Evolutionary conservation across 1,140 invertebrate genomes (phyloP).

Genomic region (Pristionchus pacificus): DNA sequence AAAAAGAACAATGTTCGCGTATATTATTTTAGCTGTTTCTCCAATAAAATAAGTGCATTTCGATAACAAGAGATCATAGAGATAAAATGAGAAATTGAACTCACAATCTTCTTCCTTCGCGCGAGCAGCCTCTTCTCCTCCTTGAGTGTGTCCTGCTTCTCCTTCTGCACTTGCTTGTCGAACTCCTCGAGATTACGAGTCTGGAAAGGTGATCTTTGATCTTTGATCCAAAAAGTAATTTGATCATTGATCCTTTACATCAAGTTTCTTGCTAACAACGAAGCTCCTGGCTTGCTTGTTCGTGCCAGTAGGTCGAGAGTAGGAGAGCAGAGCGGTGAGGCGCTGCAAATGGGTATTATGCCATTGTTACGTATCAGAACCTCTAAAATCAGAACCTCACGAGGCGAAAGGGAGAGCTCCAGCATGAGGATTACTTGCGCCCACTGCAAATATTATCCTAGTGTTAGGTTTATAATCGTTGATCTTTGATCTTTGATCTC

Average conservation of each 20-base stretch:
- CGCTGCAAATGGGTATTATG: too few relatives aligned
- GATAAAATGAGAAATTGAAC: too few relatives aligned
- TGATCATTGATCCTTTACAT: background rate
- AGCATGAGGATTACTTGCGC: constrained; percentile 92
- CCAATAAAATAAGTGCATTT: too few relatives aligned
- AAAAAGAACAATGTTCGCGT: too few relatives aligned
- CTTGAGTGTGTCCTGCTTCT: background rate
- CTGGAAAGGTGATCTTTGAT: too few relatives aligned
- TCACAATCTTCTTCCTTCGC: background rate
- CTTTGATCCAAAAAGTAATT: too few relatives aligned
- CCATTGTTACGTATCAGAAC: too few relatives aligned
- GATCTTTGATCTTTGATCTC: too few relatives aligned
- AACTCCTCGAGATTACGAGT: background rate
- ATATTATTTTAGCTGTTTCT: too few relatives aligned
- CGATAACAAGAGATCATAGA: too few relatives aligned
- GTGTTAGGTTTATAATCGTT: constrained; percentile 1
- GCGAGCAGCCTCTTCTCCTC: background rate
- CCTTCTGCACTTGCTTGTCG: background rate
- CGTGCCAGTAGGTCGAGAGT: constrained; percentile 92
- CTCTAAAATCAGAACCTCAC: too few relatives aligned
- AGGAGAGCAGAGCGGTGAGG: constrained; percentile 76
- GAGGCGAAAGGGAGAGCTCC: constrained; percentile 84
- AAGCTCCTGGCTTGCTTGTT: constrained; percentile 72
- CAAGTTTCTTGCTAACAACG: constrained; percentile 73
- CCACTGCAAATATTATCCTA: constrained; percentile 68